Evolutionary conservation across 37 sponge, comb jelly and placozoan genomes (phyloP), one percentile per base, ranked within the genome.

Genomic region (Beroe forskalii): DNA sequence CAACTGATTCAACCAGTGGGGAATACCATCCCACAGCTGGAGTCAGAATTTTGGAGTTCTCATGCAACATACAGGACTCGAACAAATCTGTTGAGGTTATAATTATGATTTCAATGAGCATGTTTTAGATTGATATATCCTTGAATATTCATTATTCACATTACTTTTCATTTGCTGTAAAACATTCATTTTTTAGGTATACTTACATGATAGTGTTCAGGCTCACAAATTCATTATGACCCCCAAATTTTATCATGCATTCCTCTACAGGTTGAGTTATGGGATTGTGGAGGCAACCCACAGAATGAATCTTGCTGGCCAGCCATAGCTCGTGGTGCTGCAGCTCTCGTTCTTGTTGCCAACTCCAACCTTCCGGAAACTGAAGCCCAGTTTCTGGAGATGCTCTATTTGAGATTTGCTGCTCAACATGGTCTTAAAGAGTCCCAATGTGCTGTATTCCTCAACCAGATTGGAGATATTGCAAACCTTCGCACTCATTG

Each of bases 271-370:
- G 61, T 91, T 9, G 83, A 91, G 62, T 40, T 91, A 28, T 91
- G 91, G 91, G 91, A 91, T 31, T 91, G 91, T 76, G 76, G 91
- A 24, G 91, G 91, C 3, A 62, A 43, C 62, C 75, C 62, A 27
- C 62, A 64, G 61, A 62, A 48, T 76, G 91, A 91, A 42, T 24
- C 76, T 61, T 91, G 91, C 91, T 91, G 91, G 91, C 91, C 91
- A 3, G 91, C 91, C 30, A 91, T 91, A 3, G 62, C 76, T 4
- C 39, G 63, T 2, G 91, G 62, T 3, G 91, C 91, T 2, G 62
- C 75, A 12, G 91, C 80, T 30, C 61, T 91, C 9, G 31, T 91
- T 55, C 61, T 91, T 19, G 76, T 91, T 0, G 48, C 75, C 42
- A 91, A 33, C 75, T 42, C 39, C 19, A 69, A 75, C 23, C 72